phyloP scores from a whole-genome alignment of 1,140 invertebrate genomes.

The Apocrypta bakeri region DNA sequence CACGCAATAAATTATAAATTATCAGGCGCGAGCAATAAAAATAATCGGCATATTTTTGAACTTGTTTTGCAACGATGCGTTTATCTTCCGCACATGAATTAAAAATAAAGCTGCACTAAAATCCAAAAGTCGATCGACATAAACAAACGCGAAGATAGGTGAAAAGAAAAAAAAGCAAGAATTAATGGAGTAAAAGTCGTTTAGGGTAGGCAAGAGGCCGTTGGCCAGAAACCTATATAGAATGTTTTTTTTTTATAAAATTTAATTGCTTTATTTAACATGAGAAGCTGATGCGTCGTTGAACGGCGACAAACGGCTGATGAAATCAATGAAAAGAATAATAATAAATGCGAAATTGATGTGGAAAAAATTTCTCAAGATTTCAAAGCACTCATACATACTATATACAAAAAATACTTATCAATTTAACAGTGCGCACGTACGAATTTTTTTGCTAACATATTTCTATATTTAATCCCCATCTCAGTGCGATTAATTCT shows the following conservation, averaged over 20 bases:
- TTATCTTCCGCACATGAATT: not conserved
- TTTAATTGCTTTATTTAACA: not conserved
- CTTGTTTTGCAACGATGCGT: not conserved
- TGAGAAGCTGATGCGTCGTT: not conserved
- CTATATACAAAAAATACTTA: too few species aligned
- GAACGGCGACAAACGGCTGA: too few species aligned
- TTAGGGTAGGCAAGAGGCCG: too few species aligned
- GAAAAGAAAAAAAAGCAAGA: not conserved
- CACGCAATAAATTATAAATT: not conserved
- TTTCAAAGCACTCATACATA: not conserved
- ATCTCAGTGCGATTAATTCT: not conserved
- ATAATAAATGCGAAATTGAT: not conserved
- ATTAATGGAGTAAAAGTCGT: not conserved
- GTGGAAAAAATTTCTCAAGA: not conserved
- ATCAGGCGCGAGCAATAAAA: not conserved
- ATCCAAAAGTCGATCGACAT: not conserved
- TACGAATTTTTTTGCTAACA: not conserved
- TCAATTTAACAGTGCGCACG: not conserved
- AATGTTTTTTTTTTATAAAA: too few species aligned
- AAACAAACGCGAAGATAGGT: not conserved
- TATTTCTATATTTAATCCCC: constrained; percentile 25
- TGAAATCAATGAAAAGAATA: constrained; percentile 26
- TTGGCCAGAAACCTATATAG: too few species aligned
- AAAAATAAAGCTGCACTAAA: not conserved
- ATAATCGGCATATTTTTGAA: not conserved